Percentiles rank a stretch among this genome's conserved stretches.
Evolutionary conservation across 1,140 invertebrate genomes (phyloP).

Genomic region (Stegodyphus dumicola): DNA sequence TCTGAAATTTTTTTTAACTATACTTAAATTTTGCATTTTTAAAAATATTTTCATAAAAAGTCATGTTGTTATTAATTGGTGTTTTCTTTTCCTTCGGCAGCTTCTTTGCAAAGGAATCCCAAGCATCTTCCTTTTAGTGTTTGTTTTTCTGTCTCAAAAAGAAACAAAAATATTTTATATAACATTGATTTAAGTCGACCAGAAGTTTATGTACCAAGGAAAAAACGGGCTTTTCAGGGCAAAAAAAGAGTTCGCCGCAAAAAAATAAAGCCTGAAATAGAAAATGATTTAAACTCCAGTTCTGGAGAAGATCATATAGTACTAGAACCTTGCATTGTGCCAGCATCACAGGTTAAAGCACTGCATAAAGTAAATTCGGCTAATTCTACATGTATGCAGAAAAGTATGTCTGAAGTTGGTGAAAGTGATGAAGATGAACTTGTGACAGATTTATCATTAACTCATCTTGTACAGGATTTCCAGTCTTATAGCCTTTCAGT

Average conservation of each 20-base stretch:
- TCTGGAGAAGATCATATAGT: slow-evolving; percentile 30
- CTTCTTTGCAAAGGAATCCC: slow-evolving; percentile 12
- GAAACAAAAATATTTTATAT: slow-evolving; percentile 1
- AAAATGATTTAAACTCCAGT: slow-evolving; percentile 28
- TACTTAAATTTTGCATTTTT: not conserved
- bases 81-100: slow-evolving; percentile 6
- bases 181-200: slow-evolving; percentile 12
- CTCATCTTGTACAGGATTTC: slow-evolving; percentile 2
- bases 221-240: slow-evolving; percentile 3
- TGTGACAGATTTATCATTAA: not conserved
- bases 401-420: slow-evolving; percentile 19
- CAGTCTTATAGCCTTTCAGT: slow-evolving; percentile 25
- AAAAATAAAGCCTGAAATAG: slow-evolving; percentile 1
- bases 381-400: not conserved
- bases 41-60: no score
- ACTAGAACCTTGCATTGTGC: slow-evolving; percentile 26
- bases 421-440: slow-evolving; percentile 25
- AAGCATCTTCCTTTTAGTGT: slow-evolving; percentile 3
- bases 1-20: not conserved
- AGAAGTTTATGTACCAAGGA: slow-evolving; percentile 14
- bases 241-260: slow-evolving; percentile 34
- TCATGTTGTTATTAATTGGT: no score
- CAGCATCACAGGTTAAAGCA: slow-evolving; percentile 22
- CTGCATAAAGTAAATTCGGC: slow-evolving; percentile 13
- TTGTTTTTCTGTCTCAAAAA: slow-evolving; percentile 8